phyloP scores from a whole-genome alignment of 2,888 invertebrate species.

The Tipula vernalis region DNA sequence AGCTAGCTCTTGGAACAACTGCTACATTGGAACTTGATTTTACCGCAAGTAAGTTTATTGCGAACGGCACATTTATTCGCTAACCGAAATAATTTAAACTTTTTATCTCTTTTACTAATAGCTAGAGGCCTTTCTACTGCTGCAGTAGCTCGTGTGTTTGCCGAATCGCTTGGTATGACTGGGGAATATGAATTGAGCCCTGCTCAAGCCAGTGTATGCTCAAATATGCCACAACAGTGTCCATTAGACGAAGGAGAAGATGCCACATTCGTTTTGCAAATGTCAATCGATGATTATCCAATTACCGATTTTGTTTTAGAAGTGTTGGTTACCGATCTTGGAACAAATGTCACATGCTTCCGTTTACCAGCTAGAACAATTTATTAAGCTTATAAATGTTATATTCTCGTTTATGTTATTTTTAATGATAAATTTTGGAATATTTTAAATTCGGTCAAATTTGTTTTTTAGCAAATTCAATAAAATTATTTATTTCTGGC shows the following conservation, averaged over 20 bases:
- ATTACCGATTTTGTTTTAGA: background rate
- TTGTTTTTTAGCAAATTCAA: background rate
- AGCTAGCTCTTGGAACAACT: background rate
- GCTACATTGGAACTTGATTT: background rate
- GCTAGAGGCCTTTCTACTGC: background rate
- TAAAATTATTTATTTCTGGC: background rate
- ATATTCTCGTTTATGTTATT: too few relatives aligned
- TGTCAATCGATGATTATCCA: background rate
- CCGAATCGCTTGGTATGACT: background rate
- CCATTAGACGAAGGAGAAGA: background rate
- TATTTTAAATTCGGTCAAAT: background rate
- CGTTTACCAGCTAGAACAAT: background rate
- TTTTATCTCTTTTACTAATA: background rate
- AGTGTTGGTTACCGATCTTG: background rate
- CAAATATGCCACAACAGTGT: background rate
- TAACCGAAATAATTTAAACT: background rate
- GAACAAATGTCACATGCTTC: background rate
- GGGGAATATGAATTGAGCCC: background rate
- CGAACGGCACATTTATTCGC: background rate
- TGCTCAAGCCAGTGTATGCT: background rate
- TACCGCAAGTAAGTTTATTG: background rate
- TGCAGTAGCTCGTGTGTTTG: background rate
- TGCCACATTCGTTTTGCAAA: background rate
- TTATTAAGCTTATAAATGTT: background rate
- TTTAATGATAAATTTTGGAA: background rate